Conservation (phyloP, 2,888 invertebrate species). For the Zeuzera pyrina region DNA sequence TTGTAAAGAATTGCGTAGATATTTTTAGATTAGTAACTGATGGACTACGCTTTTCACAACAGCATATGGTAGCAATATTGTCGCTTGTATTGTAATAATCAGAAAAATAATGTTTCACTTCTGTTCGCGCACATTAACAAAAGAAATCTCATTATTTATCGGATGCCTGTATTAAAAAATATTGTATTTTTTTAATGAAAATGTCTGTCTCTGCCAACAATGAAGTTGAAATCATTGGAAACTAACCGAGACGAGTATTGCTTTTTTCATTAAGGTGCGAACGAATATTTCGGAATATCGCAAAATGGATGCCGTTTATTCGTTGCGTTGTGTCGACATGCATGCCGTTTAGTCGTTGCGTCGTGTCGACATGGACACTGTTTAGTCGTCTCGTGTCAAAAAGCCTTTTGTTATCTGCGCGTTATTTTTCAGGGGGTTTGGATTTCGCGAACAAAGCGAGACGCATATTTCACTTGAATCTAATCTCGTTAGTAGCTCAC, state of each 20-base stretch:
- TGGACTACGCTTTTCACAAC: too few relatives aligned
- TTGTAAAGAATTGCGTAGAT: too few relatives aligned
- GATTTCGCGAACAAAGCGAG: conserved; percentile 56
- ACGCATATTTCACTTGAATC: conserved; percentile 57
- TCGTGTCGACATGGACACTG: conserved; percentile 32
- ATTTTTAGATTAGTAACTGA: too few relatives aligned
- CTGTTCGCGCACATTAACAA: background rate
- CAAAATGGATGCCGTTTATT: conserved; percentile 19
- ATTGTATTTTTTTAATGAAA: conserved; percentile 14
- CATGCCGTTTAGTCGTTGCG: too few relatives aligned
- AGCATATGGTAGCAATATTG: too few relatives aligned
- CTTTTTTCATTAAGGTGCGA: conserved; percentile 31
- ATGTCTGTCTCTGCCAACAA: conserved; percentile 11
- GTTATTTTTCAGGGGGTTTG: conserved; percentile 58
- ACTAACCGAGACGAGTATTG: conserved; percentile 19
- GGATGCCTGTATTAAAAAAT: conserved; percentile 10
- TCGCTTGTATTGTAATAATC: too few relatives aligned
- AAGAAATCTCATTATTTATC: conserved; percentile 1
- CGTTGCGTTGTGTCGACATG: too few relatives aligned
- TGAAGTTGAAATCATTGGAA: conserved; percentile 12
- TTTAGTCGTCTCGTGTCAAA: conserved; percentile 42
- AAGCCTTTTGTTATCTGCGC: conserved; percentile 58
- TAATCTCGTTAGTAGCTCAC: conserved; percentile 58
- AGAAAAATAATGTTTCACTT: too few relatives aligned
- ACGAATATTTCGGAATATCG: conserved; percentile 26